phyloP scores from a whole-genome alignment of 2,113 vertebrate genomes.

The Strigops habroptila region DNA sequence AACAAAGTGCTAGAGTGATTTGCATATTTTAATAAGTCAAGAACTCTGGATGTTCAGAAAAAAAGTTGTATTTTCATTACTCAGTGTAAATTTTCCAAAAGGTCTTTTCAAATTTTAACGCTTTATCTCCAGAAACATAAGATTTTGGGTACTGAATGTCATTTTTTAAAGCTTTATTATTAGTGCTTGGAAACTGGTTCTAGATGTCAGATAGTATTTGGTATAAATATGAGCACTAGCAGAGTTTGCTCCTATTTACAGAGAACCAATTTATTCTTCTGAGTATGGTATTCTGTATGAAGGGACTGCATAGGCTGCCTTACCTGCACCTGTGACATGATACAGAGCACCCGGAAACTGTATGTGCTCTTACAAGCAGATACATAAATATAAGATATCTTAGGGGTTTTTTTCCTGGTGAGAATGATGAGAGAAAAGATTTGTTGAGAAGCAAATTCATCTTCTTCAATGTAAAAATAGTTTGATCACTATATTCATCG shows the following conservation, averaged over 20 bases:
- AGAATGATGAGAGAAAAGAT: not conserved
- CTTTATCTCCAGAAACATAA: not conserved
- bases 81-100: conserved; percentile 10
- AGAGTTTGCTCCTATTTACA: not conserved
- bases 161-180: not conserved
- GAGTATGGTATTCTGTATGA: not conserved
- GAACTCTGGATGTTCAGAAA: conserved; percentile 9
- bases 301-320: not conserved
- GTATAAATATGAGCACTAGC: not conserved
- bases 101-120: not conserved
- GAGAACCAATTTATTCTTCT: fast-evolving
- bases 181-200: not conserved
- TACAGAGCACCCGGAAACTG: not conserved
- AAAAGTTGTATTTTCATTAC: conserved; percentile 7
- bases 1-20: conserved; percentile 49
- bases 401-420: not conserved
- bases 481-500: not conserved
- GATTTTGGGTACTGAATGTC: not conserved
- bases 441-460: not conserved
- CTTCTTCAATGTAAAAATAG: not conserved
- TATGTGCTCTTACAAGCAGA: not conserved
- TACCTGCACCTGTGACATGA: not conserved
- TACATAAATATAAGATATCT: not conserved
- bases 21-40: conserved; percentile 58
- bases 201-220: not conserved